A percentile compares a stretch with the other conserved stretches of the same genome.
These are phyloP conservation scores for Bombus haemorrhoidalis DNA, from an alignment of 1,140 invertebrate species.

Conservation along the genomic window DNA sequence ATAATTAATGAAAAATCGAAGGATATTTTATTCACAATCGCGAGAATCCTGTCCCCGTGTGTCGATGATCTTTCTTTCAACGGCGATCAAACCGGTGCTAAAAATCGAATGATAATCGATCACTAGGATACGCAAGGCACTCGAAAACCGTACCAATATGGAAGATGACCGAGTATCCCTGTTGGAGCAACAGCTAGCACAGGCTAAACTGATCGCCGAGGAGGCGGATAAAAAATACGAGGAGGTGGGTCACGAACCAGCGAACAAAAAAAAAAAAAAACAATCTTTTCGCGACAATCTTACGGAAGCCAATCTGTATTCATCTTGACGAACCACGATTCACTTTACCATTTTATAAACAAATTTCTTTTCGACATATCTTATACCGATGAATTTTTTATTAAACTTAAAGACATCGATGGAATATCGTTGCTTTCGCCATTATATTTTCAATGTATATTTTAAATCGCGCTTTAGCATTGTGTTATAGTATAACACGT, in stretches of 20 bases:
- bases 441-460: no score
- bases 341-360: neutral
- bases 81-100: constrained; percentile 61
- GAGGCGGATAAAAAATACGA: constrained; percentile 99
- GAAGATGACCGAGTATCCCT: constrained; percentile 98
- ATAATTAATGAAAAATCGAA: neutral
- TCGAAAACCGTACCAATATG: constrained; percentile 99
- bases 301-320: constrained; percentile 23
- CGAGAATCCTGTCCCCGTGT: neutral
- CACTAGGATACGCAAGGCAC: constrained; percentile 97
- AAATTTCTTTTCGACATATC: no score
- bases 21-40: neutral
- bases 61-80: constrained; percentile 67
- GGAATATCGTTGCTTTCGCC: no score
- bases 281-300: neutral
- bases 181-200: constrained; percentile 96
- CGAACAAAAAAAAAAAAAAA: constrained; percentile 59
- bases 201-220: constrained; percentile 98
- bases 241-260: constrained; percentile 89
- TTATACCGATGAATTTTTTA: no score
- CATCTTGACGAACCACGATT: constrained; percentile 11
- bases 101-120: constrained; percentile 72
- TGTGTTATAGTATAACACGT: no score
- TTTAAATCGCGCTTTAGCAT: no score
- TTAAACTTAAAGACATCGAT: no score